Evolutionary conservation across 2,113 vertebrate genomes (phyloP), one percentile per base, ranked within the genome.

Genomic region (Mirza zaza): DNA sequence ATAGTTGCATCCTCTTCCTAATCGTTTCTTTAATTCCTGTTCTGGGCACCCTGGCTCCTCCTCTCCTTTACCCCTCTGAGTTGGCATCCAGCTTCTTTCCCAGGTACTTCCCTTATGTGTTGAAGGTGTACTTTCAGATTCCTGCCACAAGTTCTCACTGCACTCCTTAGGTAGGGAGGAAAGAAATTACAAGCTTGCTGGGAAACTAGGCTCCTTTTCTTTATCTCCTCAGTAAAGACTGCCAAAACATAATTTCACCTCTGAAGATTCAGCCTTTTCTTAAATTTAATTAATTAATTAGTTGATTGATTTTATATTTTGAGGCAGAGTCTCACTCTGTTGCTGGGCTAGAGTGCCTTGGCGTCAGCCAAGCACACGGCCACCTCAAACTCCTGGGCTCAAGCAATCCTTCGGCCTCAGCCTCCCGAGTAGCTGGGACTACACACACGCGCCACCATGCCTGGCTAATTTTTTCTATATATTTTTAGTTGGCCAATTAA

Each of bases 221-320:
- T 96, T 88, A 79, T 91, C 70, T 79, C 77, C 63, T 67, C 7
- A 59, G 32, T 57, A 95, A 77, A 77, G 57, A 32, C 80, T 50
- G 6, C 61, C 52, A 80, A 95, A 81, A 45, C 59, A 27, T 67
- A 80, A 23, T 80, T 77, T 83, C 29, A 29, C 42, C 42, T 87
- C 80, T 77, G 75, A 87, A 87, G 50, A 55, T 48, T 48, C 84
- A 71, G 52, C 90, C 75, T 75, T 61, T 93, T n/a, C n/a, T n/a
- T n/a, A n/a, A n/a, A n/a, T n/a, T n/a, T n/a, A n/a, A n/a, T n/a
- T n/a, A n/a, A n/a, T n/a, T n/a, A n/a, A n/a, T n/a, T n/a, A n/a
- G n/a, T n/a, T n/a, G n/a, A n/a, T n/a, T n/a, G n/a, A n/a, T n/a
- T n/a, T 42, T 6, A 42, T 45, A 1, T 45, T 45, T 45, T 7